Evolutionary conservation across 2,888 invertebrate genomes (phyloP).

Genomic region (Neoitamus cyanurus): DNA sequence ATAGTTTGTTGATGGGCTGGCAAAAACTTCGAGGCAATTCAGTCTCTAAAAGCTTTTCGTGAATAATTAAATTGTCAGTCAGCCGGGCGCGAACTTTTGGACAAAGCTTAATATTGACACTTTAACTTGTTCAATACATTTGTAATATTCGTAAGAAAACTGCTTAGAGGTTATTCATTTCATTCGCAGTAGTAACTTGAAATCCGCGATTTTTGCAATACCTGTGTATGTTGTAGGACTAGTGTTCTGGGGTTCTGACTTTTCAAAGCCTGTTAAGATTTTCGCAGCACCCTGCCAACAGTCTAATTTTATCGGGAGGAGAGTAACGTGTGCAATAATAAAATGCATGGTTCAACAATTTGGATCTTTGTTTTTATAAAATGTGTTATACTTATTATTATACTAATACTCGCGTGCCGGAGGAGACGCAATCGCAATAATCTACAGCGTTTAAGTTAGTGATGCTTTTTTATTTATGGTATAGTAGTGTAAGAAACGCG

Average conservation of each 20-base stretch:
- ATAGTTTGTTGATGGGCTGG: too few species aligned
- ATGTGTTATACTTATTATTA: not conserved
- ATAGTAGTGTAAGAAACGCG: not conserved
- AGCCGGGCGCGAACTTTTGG: too few species aligned
- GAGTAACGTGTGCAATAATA: not conserved
- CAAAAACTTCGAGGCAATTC: too few species aligned
- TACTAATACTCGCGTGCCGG: not conserved
- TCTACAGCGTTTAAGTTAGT: not conserved
- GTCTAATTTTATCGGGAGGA: not conserved
- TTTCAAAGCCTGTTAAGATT: not conserved
- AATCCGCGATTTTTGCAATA: too few species aligned
- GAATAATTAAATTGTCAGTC: too few species aligned
- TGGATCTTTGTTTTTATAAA: not conserved
- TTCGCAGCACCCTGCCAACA: not conserved
- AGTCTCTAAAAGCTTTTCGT: too few species aligned
- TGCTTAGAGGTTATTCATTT: too few species aligned
- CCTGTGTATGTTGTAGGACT: not conserved
- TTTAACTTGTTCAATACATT: too few species aligned
- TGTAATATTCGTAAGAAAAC: too few species aligned
- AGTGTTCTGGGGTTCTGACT: not conserved
- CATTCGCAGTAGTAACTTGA: too few species aligned
- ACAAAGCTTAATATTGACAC: too few species aligned
- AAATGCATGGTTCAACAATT: not conserved
- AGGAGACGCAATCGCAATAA: not conserved
- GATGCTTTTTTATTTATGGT: not conserved